Evolutionary conservation across 2,797 vertebrate species (phyloP), one percentile per base, ranked within the genome.

Genomic region (Emys orbicularis): DNA sequence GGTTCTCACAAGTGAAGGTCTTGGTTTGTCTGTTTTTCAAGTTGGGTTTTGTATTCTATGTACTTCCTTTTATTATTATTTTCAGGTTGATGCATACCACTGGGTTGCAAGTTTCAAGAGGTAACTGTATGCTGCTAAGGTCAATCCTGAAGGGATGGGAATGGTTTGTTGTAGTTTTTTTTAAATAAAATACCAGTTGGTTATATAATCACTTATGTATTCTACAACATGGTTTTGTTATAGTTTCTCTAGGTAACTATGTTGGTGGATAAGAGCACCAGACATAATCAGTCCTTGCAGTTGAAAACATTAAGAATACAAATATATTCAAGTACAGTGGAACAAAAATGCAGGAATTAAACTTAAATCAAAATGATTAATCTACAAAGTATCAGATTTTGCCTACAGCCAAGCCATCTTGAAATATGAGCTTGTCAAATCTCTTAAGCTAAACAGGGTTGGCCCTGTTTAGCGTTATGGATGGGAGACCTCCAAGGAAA

Each of bases 401-500:
- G 19, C 76, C 56, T 93, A n/a, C 44, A 81, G 81, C 81, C 83
- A 92, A 93, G 41, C n/a, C 29, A 52, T 76, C 79, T 92, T 77
- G 81, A 92, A 65, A 86, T 92, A 59, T 84, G 84, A 86, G 21
- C 0, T 0, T 79, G 41, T 83, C 37, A 86, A 86, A 65, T 15
- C 76, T 77, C 91, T 86, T 47, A 49, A 77, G 74, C 44, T 59
- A 95, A 85, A 81, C 84, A 74, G 37, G 9, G n/a, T 68, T 68
- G 65, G 82, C 86, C 50, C 74, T 31, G 79, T 50, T 83, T 90
- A 88, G 68, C 83, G 56, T 94, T 83, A 85, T 92, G 91, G 44
- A 89, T 91, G 91, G 90, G 81, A 93, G 68, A 90, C 77, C 84
- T 97, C 86, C 83, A 90, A 93, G 79, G 89, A 96, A 95, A 95